Conservation (phyloP, 1,140 invertebrate species). For the Cardiocondyla obscurior region DNA sequence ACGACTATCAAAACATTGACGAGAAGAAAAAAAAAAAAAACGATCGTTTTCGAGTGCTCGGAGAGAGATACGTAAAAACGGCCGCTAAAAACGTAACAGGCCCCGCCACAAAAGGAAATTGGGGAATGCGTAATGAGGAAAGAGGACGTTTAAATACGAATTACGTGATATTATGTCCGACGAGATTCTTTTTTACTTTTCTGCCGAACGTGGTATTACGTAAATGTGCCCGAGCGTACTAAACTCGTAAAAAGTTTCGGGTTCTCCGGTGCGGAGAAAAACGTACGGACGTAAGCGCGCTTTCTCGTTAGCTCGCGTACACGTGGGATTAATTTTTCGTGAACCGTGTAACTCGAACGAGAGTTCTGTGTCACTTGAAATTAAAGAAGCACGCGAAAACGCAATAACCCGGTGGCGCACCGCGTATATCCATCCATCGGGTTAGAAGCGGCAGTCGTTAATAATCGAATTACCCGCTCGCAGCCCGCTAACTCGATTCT, state of each 20-base stretch:
- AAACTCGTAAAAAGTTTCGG: not conserved
- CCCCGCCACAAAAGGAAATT: not conserved
- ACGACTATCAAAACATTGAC: not conserved
- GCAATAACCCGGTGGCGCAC: not conserved
- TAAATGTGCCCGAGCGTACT: not conserved
- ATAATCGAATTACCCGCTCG: slow-evolving; percentile 58
- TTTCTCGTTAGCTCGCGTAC: not conserved
- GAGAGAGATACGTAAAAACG: not conserved
- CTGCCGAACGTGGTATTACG: not conserved
- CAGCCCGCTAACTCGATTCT: slow-evolving; percentile 66
- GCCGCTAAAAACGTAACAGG: not conserved
- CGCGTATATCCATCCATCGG: not conserved
- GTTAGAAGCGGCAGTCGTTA: slow-evolving; percentile 36
- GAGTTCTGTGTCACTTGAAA: not conserved
- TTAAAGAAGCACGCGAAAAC: not conserved
- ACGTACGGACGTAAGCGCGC: not conserved
- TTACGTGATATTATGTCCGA: not conserved
- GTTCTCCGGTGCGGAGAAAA: not conserved
- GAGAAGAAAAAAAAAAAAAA: not conserved
- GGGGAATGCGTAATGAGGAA: not conserved
- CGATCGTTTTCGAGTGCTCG: slow-evolving; percentile 13
- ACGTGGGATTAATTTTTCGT: not conserved
- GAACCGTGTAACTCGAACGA: not conserved
- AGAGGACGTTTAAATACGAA: not conserved
- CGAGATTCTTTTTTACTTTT: not conserved